Conservation (phyloP, 2,113 vertebrate genomes). For the Catagonus wagneri region DNA sequence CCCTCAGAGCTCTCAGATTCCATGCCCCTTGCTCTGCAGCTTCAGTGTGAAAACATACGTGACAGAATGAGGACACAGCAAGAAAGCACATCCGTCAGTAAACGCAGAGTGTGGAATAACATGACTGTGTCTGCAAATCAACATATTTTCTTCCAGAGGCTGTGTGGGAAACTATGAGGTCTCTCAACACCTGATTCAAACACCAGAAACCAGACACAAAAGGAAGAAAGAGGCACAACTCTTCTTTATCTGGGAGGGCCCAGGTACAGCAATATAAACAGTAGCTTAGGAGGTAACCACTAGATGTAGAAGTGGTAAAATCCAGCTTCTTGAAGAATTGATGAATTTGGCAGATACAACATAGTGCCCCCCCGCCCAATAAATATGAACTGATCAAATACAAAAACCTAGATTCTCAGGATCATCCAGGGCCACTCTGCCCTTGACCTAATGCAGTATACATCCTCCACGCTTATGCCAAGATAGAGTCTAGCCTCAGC, state of each 20-base stretch:
- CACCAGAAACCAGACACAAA: neutral
- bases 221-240: neutral
- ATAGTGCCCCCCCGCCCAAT: neutral
- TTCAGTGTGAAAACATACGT: neutral
- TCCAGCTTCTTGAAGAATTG: neutral
- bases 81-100: neutral
- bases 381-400: neutral
- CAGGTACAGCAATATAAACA: neutral
- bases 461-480: neutral
- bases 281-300: neutral
- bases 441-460: fast-evolving
- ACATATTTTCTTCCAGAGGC: neutral
- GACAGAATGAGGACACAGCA: constrained; percentile 13
- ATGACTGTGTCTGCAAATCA: neutral
- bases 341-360: neutral
- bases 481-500: neutral
- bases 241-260: neutral
- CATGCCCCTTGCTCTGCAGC: neutral
- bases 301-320: neutral
- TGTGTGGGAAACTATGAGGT: neutral
- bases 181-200: neutral
- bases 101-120: neutral
- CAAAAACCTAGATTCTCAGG: neutral
- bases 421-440: neutral
- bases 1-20: neutral